A percentile compares a stretch with the other conserved stretches of the same genome.
Evolutionary conservation across 2,797 vertebrate genomes (phyloP).

Genomic region (Lepidocolaptes lacrymiger): DNA sequence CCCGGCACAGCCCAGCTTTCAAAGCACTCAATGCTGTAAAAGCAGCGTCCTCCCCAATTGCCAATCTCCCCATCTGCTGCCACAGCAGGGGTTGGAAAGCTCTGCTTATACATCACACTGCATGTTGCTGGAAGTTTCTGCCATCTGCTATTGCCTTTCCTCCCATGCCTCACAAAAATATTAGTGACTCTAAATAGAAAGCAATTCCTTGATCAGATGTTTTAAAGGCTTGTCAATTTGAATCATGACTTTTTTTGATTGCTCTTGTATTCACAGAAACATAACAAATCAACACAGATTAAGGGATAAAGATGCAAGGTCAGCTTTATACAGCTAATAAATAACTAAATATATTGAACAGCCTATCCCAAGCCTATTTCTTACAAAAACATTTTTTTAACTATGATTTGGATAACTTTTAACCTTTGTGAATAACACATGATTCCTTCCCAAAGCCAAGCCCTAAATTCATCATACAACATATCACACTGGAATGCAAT

Average conservation of each 20-base stretch:
- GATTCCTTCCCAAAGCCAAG: not conserved
- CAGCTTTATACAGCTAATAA: not conserved
- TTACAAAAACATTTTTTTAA: not conserved
- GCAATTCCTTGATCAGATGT: not conserved
- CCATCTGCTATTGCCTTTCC: constrained; percentile 31
- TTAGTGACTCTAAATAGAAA: not conserved
- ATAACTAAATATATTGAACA: not conserved
- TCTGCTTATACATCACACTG: not conserved
- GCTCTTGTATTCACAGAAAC: not conserved
- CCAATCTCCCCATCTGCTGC: constrained; percentile 29
- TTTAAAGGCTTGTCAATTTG: not conserved
- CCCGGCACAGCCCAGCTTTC: not conserved
- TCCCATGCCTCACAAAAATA: not conserved
- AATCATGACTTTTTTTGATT: not conserved
- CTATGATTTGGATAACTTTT: not conserved
- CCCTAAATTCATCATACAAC: not conserved
- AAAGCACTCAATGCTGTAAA: not conserved
- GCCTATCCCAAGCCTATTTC: not conserved
- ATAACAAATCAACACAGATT: not conserved
- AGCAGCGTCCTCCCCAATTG: not conserved
- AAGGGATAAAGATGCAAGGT: not conserved
- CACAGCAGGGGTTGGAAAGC: constrained; percentile 1
- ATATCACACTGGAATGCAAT: not conserved
- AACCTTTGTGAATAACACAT: not conserved
- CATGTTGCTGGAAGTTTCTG: constrained; percentile 10